Evolutionary conservation across 2,888 invertebrate species (phyloP).

Genomic region (Synanthedon tipuliformis): DNA sequence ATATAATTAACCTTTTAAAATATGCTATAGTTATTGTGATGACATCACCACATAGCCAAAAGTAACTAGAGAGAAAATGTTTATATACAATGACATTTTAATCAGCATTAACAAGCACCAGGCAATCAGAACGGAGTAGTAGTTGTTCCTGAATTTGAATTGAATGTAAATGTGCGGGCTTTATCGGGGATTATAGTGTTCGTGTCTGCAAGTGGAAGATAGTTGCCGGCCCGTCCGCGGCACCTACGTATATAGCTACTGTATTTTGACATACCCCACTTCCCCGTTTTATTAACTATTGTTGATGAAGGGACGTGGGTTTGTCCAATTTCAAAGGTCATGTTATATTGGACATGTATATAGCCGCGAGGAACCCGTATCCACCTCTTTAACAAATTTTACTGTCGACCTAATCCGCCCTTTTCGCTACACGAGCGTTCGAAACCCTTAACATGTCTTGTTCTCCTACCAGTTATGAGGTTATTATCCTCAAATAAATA

Average conservation of each 20-base stretch:
- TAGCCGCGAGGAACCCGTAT: constrained; percentile 54
- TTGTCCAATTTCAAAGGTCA: constrained; percentile 14
- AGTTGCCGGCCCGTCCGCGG: constrained; percentile 53
- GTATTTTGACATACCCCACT: constrained; percentile 16
- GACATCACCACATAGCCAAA: no score
- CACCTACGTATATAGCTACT: constrained; percentile 34
- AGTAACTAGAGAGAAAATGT: no score
- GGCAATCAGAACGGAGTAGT: constrained; percentile 60
- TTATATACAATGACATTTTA: constrained; percentile 32
- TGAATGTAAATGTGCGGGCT: constrained; percentile 73
- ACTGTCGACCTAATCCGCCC: constrained; percentile 60
- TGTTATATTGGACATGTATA: constrained; percentile 19
- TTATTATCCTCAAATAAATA: constrained; percentile 62
- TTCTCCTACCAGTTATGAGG: constrained; percentile 47
- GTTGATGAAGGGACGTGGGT: background rate
- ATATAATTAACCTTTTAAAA: no score
- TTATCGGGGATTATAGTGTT: constrained; percentile 72
- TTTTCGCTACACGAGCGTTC: constrained; percentile 32
- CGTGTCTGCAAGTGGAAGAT: constrained; percentile 64
- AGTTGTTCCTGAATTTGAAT: constrained; percentile 64
- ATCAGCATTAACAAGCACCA: constrained; percentile 58
- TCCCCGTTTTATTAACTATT: background rate
- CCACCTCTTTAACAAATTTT: constrained; percentile 65
- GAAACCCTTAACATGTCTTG: constrained; percentile 49
- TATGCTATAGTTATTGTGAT: no score